A percentile compares a stretch with the other conserved stretches of the same genome.
These are phyloP conservation scores for Elephas maximus DNA, from an alignment of 2,113 vertebrate genomes.

Conservation along the genomic window DNA sequence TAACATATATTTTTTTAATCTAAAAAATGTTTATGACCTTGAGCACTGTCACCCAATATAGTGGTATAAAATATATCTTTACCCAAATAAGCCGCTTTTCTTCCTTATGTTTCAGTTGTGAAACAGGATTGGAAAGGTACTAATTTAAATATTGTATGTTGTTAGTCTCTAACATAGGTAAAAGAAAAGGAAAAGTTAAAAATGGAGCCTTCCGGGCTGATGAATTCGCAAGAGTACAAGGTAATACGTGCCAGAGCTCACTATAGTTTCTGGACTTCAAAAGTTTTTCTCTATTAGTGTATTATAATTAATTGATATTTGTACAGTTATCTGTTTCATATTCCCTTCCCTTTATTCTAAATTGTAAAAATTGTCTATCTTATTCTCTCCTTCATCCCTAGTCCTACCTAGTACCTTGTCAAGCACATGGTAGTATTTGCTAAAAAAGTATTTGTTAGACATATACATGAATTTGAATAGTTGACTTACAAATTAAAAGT, in stretches of 20 bases:
- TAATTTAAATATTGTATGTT: background rate
- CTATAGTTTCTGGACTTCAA: background rate
- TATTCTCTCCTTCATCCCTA: slow-evolving; percentile 37
- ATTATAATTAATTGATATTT: slow-evolving; percentile 36
- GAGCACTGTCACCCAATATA: background rate
- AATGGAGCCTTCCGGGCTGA: background rate
- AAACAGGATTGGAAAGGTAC: background rate
- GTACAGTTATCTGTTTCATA: background rate
- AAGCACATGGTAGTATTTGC: background rate
- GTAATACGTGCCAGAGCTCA: background rate
- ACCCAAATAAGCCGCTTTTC: background rate
- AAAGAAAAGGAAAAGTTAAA: background rate
- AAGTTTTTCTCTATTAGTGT: background rate
- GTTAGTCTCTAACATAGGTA: background rate
- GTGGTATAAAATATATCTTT: background rate
- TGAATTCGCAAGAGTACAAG: background rate
- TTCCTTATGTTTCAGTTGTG: background rate
- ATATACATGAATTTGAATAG: slow-evolving; percentile 50
- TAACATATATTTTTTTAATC: background rate
- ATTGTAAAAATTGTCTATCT: background rate
- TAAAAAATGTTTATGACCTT: background rate
- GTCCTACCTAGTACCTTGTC: background rate
- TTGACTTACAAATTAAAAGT: slow-evolving; percentile 50
- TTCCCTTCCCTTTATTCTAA: background rate
- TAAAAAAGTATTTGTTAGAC: slow-evolving; percentile 13